Percentiles rank a stretch among this genome's conserved stretches.
These are phyloP conservation scores for Aradophagus sp. DNA, from an alignment of 1,140 invertebrate species.

Conservation along the genomic window DNA sequence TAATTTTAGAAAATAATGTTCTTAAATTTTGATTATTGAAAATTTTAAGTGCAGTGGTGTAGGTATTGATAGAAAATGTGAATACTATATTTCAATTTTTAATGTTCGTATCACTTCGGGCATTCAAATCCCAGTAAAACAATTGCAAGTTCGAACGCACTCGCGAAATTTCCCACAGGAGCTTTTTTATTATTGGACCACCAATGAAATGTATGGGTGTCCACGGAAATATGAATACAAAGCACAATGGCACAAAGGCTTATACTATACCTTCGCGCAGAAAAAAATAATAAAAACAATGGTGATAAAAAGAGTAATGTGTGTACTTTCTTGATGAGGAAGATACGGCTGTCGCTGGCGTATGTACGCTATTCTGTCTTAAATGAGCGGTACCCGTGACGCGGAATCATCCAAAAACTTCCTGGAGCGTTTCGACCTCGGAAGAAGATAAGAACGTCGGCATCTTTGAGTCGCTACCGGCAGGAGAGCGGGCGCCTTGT, in stretches of 20 bases:
- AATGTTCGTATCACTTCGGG: too few relatives aligned
- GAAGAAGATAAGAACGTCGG: slow-evolving; percentile 69
- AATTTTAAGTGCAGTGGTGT: not conserved
- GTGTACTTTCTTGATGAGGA: slow-evolving; percentile 53
- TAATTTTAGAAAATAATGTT: too few relatives aligned
- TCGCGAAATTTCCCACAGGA: slow-evolving; percentile 13
- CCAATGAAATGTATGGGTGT: slow-evolving; percentile 27
- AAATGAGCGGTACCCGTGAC: slow-evolving; percentile 54
- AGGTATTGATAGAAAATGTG: too few relatives aligned
- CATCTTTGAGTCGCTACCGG: slow-evolving; percentile 66
- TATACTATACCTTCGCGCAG: slow-evolving; percentile 39
- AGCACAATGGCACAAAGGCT: slow-evolving; percentile 64
- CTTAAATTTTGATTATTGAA: slow-evolving; percentile 1
- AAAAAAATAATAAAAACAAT: slow-evolving; percentile 51
- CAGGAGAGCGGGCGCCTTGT: slow-evolving; percentile 60
- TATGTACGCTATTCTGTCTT: slow-evolving; percentile 44
- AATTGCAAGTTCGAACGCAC: not conserved
- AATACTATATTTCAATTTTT: too few relatives aligned
- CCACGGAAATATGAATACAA: slow-evolving; percentile 52
- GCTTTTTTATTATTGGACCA: slow-evolving; percentile 34
- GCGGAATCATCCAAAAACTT: slow-evolving; percentile 59
- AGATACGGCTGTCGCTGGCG: slow-evolving; percentile 55
- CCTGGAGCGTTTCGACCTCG: slow-evolving; percentile 68
- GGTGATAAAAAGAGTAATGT: slow-evolving; percentile 50
- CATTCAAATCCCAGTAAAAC: too few relatives aligned